These are phyloP conservation scores for Gonatopus flavifemur DNA, from an alignment of 1,140 invertebrate species.

Conservation along the genomic window DNA sequence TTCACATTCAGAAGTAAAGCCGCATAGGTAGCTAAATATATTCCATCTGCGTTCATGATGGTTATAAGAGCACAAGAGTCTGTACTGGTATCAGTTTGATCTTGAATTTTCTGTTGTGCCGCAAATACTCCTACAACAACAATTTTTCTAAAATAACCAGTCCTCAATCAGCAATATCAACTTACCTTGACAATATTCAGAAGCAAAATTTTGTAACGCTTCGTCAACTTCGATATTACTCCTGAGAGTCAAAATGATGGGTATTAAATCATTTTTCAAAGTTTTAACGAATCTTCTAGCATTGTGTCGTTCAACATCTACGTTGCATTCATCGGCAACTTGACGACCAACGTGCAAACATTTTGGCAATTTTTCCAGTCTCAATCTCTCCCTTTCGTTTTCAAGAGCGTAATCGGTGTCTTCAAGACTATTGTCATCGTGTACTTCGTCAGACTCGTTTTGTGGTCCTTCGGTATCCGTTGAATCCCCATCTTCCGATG, in stretches of 20 bases:
- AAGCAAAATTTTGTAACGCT: slow-evolving; percentile 86
- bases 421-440: slow-evolving; percentile 55
- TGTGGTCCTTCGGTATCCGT: slow-evolving; percentile 73
- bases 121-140: slow-evolving; percentile 46
- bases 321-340: slow-evolving; percentile 68
- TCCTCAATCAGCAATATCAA: background rate
- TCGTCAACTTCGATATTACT: slow-evolving; percentile 86
- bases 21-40: slow-evolving; percentile 87
- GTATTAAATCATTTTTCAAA: slow-evolving; percentile 69
- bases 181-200: slow-evolving; percentile 83
- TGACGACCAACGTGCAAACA: slow-evolving; percentile 61
- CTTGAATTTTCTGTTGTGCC: slow-evolving; percentile 50
- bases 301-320: slow-evolving; percentile 77
- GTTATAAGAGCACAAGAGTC: slow-evolving; percentile 60
- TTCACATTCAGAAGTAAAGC: slow-evolving; percentile 81
- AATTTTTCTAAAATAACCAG: background rate
- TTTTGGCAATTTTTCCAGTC: slow-evolving; percentile 68
- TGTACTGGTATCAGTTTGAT: slow-evolving; percentile 31
- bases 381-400: slow-evolving; percentile 57
- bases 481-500: slow-evolving; percentile 50
- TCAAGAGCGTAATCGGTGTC: slow-evolving; percentile 53
- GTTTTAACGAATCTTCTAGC: slow-evolving; percentile 75
- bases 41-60: slow-evolving; percentile 93
- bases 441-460: slow-evolving; percentile 60
- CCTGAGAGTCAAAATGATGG: slow-evolving; percentile 68